Base-by-base conservation (phyloP, 1,140 invertebrate genomes). In the Megathymus violae region DNA sequence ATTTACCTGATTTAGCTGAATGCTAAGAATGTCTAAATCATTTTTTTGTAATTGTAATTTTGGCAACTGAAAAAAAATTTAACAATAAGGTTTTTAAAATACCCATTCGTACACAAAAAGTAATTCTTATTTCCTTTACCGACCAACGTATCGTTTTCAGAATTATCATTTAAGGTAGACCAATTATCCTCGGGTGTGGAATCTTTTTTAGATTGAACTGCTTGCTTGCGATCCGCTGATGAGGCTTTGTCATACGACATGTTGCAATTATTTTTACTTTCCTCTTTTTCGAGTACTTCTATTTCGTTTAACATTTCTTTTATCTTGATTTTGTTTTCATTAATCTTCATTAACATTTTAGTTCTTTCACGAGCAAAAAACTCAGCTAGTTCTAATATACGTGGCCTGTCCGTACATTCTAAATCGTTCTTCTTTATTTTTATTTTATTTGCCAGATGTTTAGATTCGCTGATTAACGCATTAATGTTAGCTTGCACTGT, bases 51-150 rank as follows among this genome's bases (percentile, higher is more conserved):
- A 54, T 15, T 81, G 71, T 14, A 85, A 52, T 56, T 69, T 79
- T 50, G 85, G 82, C 52, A 85, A 74, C 85, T 88, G 69, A 64
- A 81, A 81, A 31, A 54, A 60, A 56, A n/a, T n/a, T n/a, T n/a
- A n/a, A n/a, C n/a, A n/a, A n/a, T n/a, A n/a, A n/a, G n/a, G n/a
- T n/a, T n/a, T n/a, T n/a, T n/a, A n/a, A n/a, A n/a, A n/a, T n/a
- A n/a, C n/a, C n/a, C n/a, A n/a, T n/a, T n/a, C n/a, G n/a, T n/a
- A n/a, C n/a, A n/a, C n/a, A n/a, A n/a, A n/a, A n/a, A n/a, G n/a
- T n/a, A n/a, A 22, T 14, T 17, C 27, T 46, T 54, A 27, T 22
- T 40, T 41, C 34, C 40, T 16, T 40, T 61, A 40, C 56, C 16
- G n/a, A n/a, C 7, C 17, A 58, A 36, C 50, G 41, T 13, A 54